Base-by-base conservation (phyloP, 2,888 invertebrate species). In the Eucera pruinosa region DNA sequence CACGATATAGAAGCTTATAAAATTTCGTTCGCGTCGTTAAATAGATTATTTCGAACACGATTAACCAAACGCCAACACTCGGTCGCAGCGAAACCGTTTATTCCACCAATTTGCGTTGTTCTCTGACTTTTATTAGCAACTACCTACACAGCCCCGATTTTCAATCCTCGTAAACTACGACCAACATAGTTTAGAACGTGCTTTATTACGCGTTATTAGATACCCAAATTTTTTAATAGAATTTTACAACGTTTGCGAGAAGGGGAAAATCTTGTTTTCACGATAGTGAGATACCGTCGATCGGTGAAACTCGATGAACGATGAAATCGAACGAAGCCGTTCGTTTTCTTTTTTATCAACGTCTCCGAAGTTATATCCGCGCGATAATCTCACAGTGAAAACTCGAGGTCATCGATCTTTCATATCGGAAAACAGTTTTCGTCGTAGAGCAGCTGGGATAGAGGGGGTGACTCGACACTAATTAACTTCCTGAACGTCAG, bases 401-500 rank as follows among this genome's bases (percentile, higher is more conserved):
- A 54, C 30, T 33, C 18, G 15, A 13, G 47, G 20, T 77, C 64
- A n/a, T 75, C 66, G 58, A 54, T 75, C 66, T 41, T 50, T 36
- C 27, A 50, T 47, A 55, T 77, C 15, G 74, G 45, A 30, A 78
- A 62, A 77, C 48, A 50, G 43, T 78, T 68, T 70, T 55, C 48
- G 27, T 48, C 47, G 39, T 36, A 15, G 20, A n/a, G 18, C 20
- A 25, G 9, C 9, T 52, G 11, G 23, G 27, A 43, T 13, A 18
- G 25, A 52, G 45, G n/a, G 39, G 72, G 25, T 65, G 64, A 60
- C 64, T 72, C 62, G 72, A 41, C 72, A 45, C 43, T 79, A 79
- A 79, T 79, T 79, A 78, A 79, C 64, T 68, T 50, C 48, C 15
- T 45, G 36, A 60, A 55, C 57, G 72, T 79, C 67, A 79, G 66